Percentiles rank a stretch among this genome's conserved stretches.
Evolutionary conservation across 1,140 invertebrate species (phyloP).

Genomic region (Lanistes nyassanus): DNA sequence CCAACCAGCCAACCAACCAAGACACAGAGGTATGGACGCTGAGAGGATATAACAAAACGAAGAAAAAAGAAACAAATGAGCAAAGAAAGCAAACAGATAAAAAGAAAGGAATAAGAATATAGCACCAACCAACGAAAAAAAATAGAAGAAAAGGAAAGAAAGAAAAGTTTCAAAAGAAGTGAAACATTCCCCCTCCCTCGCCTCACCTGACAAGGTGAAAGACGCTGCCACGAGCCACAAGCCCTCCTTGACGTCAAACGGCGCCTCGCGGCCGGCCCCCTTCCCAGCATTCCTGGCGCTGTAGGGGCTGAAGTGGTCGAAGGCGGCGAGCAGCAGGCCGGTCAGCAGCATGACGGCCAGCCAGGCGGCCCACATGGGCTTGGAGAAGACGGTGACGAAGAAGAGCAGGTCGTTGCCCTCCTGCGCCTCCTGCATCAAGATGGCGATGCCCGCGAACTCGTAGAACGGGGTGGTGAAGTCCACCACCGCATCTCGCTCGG

Average conservation of each 20-base stretch:
- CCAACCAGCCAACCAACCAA: too few species aligned
- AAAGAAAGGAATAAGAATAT: too few species aligned
- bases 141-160: not conserved
- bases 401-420: slow-evolving; percentile 33
- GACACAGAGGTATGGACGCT: too few species aligned
- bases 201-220: slow-evolving; percentile 85
- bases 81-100: too few species aligned
- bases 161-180: too few species aligned
- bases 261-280: slow-evolving; percentile 10
- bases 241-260: slow-evolving; percentile 68
- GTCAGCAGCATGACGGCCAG: slow-evolving; percentile 33
- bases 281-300: slow-evolving; percentile 24
- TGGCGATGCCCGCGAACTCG: slow-evolving; percentile 48
- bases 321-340: slow-evolving; percentile 36
- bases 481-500: slow-evolving; percentile 43
- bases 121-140: not conserved
- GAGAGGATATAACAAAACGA: too few species aligned
- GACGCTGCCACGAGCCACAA: slow-evolving; percentile 94
- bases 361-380: slow-evolving; percentile 42
- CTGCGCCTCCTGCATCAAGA: slow-evolving; percentile 37
- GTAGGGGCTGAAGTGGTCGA: slow-evolving; percentile 40
- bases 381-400: slow-evolving; percentile 43
- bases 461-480: slow-evolving; percentile 49
- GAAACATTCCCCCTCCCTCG: too few species aligned
- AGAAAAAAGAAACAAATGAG: too few species aligned